phyloP scores from a whole-genome alignment of 2,797 vertebrate species.

The Caiman crocodilus region DNA sequence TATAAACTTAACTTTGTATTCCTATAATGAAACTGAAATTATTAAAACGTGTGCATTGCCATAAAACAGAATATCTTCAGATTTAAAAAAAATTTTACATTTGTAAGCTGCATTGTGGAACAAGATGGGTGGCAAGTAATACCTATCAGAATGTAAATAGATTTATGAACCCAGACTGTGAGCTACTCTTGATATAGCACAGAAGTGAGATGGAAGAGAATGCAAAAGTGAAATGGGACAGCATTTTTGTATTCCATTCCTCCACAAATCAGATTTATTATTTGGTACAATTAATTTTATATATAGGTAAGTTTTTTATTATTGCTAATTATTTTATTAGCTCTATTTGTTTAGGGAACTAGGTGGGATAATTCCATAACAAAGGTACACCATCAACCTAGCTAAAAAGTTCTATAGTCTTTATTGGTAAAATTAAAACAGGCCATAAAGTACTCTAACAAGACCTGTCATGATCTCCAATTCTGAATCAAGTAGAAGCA shows the following conservation, averaged over 20 bases:
- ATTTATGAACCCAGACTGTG: rapidly evolving
- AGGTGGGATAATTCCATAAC: rapidly evolving
- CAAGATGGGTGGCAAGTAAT: rapidly evolving
- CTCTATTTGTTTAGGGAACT: not conserved
- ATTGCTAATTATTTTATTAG: not conserved
- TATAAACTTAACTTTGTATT: slow-evolving; percentile 38
- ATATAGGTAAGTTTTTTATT: not conserved
- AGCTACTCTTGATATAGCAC: not conserved
- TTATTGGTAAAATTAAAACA: too few species aligned
- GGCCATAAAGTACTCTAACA: not conserved
- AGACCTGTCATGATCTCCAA: not conserved
- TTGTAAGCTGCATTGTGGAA: rapidly evolving
- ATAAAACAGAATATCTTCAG: not conserved
- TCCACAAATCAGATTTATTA: not conserved
- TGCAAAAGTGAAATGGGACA: rapidly evolving
- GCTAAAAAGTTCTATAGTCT: not conserved
- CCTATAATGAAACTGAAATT: not conserved
- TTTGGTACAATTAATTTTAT: not conserved
- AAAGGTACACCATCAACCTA: not conserved
- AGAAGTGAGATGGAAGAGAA: rapidly evolving
- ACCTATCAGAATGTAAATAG: rapidly evolving
- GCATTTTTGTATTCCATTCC: rapidly evolving
- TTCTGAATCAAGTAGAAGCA: not conserved
- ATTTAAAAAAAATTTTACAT: not conserved
- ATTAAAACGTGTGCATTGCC: not conserved